Percentiles rank a stretch among this genome's conserved stretches.
phyloP scores from a whole-genome alignment of 2,888 invertebrate species.

The Andricus curvator region DNA sequence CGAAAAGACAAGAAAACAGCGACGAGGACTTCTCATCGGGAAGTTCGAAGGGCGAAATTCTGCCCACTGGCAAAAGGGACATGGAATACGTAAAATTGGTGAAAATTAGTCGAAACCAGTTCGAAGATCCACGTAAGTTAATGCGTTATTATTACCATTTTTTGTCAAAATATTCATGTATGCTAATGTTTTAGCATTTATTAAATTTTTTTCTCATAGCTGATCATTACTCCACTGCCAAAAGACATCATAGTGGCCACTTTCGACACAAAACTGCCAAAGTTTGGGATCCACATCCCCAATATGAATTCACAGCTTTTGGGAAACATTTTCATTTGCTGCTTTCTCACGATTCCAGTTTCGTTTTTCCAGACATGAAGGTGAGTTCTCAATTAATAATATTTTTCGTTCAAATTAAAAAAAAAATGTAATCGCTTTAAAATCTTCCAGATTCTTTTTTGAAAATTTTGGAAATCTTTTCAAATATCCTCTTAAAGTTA shows the following conservation, averaged over 20 bases:
- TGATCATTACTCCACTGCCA: slow-evolving; percentile 61
- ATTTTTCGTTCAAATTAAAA: slow-evolving; percentile 46
- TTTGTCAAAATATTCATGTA: neutral
- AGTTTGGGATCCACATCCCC: slow-evolving; percentile 87
- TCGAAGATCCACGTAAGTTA: slow-evolving; percentile 79
- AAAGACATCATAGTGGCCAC: slow-evolving; percentile 82
- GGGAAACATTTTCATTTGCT: slow-evolving; percentile 80
- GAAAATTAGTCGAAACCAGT: slow-evolving; percentile 80
- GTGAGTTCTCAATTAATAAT: slow-evolving; percentile 68
- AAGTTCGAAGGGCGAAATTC: slow-evolving; percentile 56
- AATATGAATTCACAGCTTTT: slow-evolving; percentile 85
- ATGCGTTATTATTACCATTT: neutral
- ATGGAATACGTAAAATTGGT: slow-evolving; percentile 81
- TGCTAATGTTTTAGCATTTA: neutral
- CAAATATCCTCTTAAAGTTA: no score
- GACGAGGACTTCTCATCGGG: slow-evolving; percentile 41
- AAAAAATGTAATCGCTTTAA: no score
- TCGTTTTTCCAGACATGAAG: slow-evolving; percentile 80
- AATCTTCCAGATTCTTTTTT: no score
- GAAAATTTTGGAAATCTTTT: no score
- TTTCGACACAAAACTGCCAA: slow-evolving; percentile 82
- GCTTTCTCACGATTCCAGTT: slow-evolving; percentile 80
- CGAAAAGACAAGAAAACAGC: slow-evolving; percentile 27
- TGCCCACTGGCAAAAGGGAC: slow-evolving; percentile 64
- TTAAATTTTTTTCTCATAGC: slow-evolving; percentile 55